A percentile compares a stretch with the other conserved stretches of the same genome.
Evolutionary conservation across 2,113 vertebrate genomes (phyloP).

Genomic region (Gadus chalcogrammus): DNA sequence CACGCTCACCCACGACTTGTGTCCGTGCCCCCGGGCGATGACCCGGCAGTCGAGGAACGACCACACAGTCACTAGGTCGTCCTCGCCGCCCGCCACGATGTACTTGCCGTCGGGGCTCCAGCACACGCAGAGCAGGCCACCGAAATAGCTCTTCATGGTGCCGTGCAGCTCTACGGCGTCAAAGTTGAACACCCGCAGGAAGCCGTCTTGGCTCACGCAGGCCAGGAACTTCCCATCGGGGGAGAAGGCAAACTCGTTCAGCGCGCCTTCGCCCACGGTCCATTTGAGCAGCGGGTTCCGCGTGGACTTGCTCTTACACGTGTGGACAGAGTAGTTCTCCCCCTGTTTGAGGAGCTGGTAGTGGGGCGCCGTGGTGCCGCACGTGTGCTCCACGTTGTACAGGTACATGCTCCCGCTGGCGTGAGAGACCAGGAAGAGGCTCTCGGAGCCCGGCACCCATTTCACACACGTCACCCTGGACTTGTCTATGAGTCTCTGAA

Average conservation of each 20-base stretch:
- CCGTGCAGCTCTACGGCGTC: conserved; percentile 95
- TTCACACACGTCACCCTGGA: conserved; percentile 96
- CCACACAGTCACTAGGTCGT: conserved; percentile 98
- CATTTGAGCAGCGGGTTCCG: conserved; percentile 97
- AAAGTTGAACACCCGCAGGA: conserved; percentile 95
- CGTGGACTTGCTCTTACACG: conserved; percentile 98
- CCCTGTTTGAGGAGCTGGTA: conserved; percentile 99
- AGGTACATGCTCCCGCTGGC: conserved; percentile 98
- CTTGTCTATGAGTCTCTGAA: conserved; percentile 99
- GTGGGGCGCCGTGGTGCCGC: conserved; percentile 93
- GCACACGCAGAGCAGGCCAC: conserved; percentile 94
- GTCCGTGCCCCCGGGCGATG: conserved; percentile 93
- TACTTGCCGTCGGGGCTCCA: conserved; percentile 98
- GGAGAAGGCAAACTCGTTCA: conserved; percentile 98
- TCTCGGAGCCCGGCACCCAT: conserved; percentile 98
- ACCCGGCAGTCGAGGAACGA: conserved; percentile 94
- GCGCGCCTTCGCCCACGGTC: conserved; percentile 96
- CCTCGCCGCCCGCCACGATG: conserved; percentile 95
- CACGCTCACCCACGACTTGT: conserved; percentile 98
- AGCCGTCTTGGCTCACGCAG: conserved; percentile 95
- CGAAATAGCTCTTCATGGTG: conserved; percentile 99
- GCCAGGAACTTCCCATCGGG: conserved; percentile 97
- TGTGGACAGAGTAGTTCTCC: conserved; percentile 95
- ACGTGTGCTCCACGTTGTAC: conserved; percentile 98
- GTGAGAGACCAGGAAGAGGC: conserved; percentile 96